Conservation (phyloP, 2,113 vertebrate genomes). For the rabbit (Oryctolagus cuniculus) region DNA sequence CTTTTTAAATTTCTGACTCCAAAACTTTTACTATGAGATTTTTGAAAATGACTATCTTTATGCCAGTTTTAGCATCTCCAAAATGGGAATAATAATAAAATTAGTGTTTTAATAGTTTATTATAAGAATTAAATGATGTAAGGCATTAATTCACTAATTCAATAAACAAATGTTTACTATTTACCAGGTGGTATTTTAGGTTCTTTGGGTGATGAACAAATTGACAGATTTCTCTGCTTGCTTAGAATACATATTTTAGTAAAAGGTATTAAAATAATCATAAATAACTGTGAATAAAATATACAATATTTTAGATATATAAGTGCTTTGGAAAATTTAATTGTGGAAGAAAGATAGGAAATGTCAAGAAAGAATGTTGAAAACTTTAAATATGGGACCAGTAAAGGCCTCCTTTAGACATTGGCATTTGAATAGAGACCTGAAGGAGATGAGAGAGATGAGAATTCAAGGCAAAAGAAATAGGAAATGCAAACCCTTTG, state of each 20-base stretch:
- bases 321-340: background rate
- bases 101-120: background rate
- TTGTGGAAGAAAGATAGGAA: background rate
- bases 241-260: background rate
- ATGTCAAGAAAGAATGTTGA: background rate
- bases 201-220: background rate
- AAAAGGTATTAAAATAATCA: background rate
- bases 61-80: background rate
- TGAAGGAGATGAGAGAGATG: background rate
- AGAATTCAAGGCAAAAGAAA: background rate
- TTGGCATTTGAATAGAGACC: background rate
- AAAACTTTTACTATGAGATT: background rate
- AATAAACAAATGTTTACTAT: background rate
- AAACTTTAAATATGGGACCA: background rate
- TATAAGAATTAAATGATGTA: background rate
- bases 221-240: background rate
- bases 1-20: background rate
- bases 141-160: background rate
- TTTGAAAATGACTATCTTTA: background rate
- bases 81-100: background rate
- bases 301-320: background rate
- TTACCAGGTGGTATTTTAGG: background rate
- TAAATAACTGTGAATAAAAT: background rate
- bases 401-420: background rate
- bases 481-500: background rate